phyloP scores from a whole-genome alignment of 2,888 invertebrate species.

The Ypsolopha scabrella region DNA sequence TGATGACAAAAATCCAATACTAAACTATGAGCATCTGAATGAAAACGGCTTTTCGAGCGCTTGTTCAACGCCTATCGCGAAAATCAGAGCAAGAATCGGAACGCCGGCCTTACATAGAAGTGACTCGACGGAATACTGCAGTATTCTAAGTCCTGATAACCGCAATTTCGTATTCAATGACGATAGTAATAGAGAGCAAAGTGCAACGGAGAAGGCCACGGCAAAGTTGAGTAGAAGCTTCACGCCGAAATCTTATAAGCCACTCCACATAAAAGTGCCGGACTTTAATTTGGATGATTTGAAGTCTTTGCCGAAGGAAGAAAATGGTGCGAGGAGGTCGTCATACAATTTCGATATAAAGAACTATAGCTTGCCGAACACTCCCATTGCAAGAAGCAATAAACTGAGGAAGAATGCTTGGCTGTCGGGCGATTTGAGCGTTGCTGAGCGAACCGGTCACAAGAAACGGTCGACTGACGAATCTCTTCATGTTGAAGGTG shows the following conservation, averaged over 20 bases:
- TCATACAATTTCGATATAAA: constrained; percentile 62
- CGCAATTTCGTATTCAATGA: constrained; percentile 31
- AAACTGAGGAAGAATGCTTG: constrained; percentile 67
- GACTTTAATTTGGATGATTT: constrained; percentile 50
- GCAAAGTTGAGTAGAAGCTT: constrained; percentile 54
- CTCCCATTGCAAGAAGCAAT: constrained; percentile 67
- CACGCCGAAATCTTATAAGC: constrained; percentile 59
- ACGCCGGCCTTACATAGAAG: constrained; percentile 54
- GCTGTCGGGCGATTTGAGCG: constrained; percentile 53
- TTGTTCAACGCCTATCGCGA: constrained; percentile 53
- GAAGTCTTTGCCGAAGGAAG: constrained; percentile 39
- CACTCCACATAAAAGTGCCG: constrained; percentile 58
- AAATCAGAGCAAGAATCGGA: constrained; percentile 35
- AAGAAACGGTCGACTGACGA: constrained; percentile 10
- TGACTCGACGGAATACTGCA: constrained; percentile 64
- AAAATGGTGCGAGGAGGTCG: constrained; percentile 27
- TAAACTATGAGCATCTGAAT: constrained; percentile 31
- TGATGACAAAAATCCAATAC: constrained; percentile 9
- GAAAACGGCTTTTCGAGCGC: constrained; percentile 45
- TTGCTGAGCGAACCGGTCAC: constrained; percentile 17
- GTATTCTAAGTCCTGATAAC: constrained; percentile 50
- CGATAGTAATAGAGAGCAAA: constrained; percentile 29
- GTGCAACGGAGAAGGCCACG: constrained; percentile 24
- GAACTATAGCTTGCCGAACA: constrained; percentile 59
- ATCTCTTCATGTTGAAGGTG: constrained; percentile 21